These are phyloP conservation scores for Tiliacea aurago DNA, from an alignment of 2,888 invertebrate species.

Conservation along the genomic window DNA sequence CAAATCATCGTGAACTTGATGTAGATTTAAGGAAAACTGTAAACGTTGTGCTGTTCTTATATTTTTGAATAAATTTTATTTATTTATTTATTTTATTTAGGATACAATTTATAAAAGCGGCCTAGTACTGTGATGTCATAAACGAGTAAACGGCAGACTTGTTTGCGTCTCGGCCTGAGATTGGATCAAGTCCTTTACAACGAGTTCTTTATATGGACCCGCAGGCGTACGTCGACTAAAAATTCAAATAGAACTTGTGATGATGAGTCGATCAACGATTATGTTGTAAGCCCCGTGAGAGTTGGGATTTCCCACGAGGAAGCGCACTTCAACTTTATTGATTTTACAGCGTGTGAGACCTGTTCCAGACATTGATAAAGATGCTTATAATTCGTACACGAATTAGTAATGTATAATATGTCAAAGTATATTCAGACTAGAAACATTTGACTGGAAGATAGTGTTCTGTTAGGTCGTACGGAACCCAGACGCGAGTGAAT, in stretches of 20 bases:
- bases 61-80: not conserved
- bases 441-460: conserved; percentile 17
- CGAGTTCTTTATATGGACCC: not conserved
- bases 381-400: not conserved
- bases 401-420: not conserved
- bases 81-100: not conserved
- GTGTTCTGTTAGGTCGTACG: conserved; percentile 20
- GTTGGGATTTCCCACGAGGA: conserved; percentile 34
- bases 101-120: conserved; percentile 23
- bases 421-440: not conserved
- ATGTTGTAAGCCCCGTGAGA: conserved; percentile 4
- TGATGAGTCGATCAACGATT: conserved; percentile 22
- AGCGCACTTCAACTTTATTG: not conserved
- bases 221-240: conserved; percentile 12
- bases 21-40: no score
- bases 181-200: conserved; percentile 11
- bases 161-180: not conserved
- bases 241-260: not conserved
- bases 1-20: no score
- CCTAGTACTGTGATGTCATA: conserved; percentile 14
- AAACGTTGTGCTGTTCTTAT: no score
- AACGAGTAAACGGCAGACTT: conserved; percentile 12
- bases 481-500: conserved; percentile 61
- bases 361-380: not conserved
- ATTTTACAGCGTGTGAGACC: not conserved